These are phyloP conservation scores for Hirtodrosophila trivittata DNA, from an alignment of 2,888 invertebrate species.

Conservation along the genomic window DNA sequence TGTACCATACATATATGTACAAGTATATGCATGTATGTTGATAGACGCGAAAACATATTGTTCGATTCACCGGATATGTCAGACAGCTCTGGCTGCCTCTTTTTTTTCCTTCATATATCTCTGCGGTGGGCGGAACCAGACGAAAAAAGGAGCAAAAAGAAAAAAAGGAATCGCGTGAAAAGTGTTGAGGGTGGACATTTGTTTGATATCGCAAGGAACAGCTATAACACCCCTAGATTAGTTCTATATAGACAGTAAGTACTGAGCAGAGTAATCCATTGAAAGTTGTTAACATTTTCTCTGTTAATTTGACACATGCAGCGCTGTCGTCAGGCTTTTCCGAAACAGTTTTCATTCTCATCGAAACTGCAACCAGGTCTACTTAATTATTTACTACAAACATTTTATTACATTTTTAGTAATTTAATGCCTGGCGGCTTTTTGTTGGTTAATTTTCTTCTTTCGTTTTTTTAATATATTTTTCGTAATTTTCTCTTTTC, in stretches of 20 bases:
- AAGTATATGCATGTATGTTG: constrained; percentile 4
- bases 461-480: constrained; percentile 1
- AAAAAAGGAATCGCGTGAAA: constrained; percentile 39
- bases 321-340: constrained; percentile 44
- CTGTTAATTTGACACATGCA: constrained; percentile 64
- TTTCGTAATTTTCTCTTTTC: constrained; percentile 11
- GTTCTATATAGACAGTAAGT: too few species aligned
- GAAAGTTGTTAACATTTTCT: constrained; percentile 1
- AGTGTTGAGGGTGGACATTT: constrained; percentile 35
- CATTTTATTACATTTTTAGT: constrained; percentile 76
- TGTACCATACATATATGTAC: constrained; percentile 5
- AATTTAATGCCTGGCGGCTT: constrained; percentile 58
- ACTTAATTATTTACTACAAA: constrained; percentile 72
- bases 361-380: constrained; percentile 38
- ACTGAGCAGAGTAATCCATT: too few species aligned
- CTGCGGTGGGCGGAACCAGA: constrained; percentile 45
- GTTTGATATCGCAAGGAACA: constrained; percentile 1
- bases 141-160: constrained; percentile 18
- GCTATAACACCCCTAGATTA: too few species aligned
- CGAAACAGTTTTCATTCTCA: constrained; percentile 32
- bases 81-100: constrained; percentile 21
- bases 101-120: constrained; percentile 29
- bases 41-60: constrained; percentile 41
- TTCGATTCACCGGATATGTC: constrained; percentile 55
- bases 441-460: constrained; percentile 29